Evolutionary conservation across 2,113 vertebrate species (phyloP).

Genomic region (Gallinago jamesoni): DNA sequence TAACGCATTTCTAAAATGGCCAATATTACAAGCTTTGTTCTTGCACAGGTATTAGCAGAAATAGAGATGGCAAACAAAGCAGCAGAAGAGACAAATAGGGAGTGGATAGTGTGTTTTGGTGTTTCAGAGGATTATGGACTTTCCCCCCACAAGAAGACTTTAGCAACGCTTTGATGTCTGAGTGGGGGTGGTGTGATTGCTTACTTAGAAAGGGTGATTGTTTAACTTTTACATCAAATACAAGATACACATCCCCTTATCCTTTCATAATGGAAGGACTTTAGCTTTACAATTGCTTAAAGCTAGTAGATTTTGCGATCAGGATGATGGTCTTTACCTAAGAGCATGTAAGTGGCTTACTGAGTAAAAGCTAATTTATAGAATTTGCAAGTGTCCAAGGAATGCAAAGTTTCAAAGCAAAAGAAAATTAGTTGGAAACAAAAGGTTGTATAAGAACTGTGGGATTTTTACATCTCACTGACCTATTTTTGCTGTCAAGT

Average conservation of each 20-base stretch:
- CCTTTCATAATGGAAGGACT: not conserved
- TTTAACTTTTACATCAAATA: not conserved
- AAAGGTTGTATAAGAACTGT: not conserved
- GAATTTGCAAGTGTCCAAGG: not conserved
- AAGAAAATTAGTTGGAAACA: not conserved
- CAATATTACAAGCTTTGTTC: not conserved
- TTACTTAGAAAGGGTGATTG: not conserved
- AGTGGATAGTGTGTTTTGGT: not conserved
- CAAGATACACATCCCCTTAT: not conserved
- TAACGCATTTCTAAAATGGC: not conserved
- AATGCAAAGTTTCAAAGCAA: not conserved
- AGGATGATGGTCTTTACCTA: not conserved
- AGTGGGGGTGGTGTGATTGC: not conserved
- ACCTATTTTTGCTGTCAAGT: slow-evolving; percentile 44
- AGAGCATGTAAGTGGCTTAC: not conserved
- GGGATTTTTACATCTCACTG: not conserved
- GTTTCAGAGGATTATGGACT: not conserved
- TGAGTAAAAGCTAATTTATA: not conserved
- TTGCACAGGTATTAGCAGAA: not conserved
- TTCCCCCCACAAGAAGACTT: not conserved
- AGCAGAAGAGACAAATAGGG: not conserved
- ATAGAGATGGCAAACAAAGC: not conserved
- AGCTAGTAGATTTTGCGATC: not conserved
- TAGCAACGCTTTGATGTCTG: not conserved
- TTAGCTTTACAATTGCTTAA: not conserved